Evolutionary conservation across 2,113 vertebrate species (phyloP).

Genomic region (Emydocephalus ijimae): DNA sequence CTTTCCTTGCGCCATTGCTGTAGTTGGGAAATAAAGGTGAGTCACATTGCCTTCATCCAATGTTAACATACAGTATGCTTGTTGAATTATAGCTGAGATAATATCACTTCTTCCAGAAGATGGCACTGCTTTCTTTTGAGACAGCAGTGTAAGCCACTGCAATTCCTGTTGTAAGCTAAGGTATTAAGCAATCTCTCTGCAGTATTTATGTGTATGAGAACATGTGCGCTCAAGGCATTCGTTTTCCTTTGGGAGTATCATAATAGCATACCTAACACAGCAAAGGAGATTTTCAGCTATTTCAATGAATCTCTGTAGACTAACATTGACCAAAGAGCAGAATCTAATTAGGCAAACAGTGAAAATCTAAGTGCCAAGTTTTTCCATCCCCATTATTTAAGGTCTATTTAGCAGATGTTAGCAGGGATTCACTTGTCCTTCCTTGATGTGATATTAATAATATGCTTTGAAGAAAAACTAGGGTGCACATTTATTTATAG

Average conservation of each 20-base stretch:
- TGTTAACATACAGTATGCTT: background rate
- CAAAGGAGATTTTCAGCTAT: background rate
- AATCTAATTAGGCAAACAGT: background rate
- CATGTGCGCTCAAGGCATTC: background rate
- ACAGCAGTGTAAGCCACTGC: no score
- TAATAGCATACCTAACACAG: background rate
- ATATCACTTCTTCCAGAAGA: background rate
- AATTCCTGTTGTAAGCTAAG: background rate
- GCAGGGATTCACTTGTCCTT: background rate
- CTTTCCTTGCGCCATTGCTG: background rate
- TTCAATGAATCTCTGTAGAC: background rate
- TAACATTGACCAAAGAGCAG: background rate
- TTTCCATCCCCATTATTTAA: background rate
- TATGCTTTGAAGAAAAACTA: background rate
- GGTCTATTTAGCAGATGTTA: background rate
- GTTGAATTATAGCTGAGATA: background rate
- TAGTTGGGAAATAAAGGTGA: background rate
- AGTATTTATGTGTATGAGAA: background rate
- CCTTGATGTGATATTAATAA: background rate
- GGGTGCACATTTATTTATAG: background rate
- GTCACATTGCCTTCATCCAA: background rate
- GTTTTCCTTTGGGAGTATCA: no score
- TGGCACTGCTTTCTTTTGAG: background rate
- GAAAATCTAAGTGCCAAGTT: background rate
- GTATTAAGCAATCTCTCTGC: background rate